phyloP scores from a whole-genome alignment of 2,113 vertebrate genomes.

The Agelaius tricolor region DNA sequence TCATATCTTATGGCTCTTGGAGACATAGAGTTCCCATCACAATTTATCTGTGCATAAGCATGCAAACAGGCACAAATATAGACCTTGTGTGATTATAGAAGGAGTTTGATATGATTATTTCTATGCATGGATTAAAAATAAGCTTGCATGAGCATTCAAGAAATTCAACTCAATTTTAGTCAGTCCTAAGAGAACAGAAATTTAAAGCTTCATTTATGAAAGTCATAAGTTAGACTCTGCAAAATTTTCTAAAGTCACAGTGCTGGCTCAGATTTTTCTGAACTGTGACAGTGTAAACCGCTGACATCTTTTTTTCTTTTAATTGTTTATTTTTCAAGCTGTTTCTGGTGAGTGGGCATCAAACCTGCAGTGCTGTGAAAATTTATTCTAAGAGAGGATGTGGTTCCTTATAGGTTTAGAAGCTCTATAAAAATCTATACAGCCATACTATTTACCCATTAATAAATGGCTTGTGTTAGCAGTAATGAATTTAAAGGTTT shows the following conservation, averaged over 20 bases:
- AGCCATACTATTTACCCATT: slow-evolving; percentile 16
- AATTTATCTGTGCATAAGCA: slow-evolving; percentile 8
- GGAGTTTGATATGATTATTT: slow-evolving; percentile 37
- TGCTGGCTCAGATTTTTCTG: slow-evolving; percentile 50
- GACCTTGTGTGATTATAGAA: background rate
- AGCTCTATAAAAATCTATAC: slow-evolving; percentile 24
- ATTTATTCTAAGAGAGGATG: slow-evolving; percentile 33
- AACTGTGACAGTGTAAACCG: slow-evolving; percentile 30
- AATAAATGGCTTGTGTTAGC: slow-evolving; percentile 49
- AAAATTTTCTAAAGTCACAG: slow-evolving; percentile 42
- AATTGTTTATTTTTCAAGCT: slow-evolving; percentile 52
- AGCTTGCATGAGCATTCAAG: slow-evolving; percentile 39
- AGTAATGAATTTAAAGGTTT: slow-evolving; percentile 50
- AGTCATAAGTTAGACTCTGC: slow-evolving; percentile 31
- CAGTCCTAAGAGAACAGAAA: slow-evolving; percentile 35
- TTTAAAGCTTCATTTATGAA: slow-evolving; percentile 47
- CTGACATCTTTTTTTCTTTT: slow-evolving; percentile 46
- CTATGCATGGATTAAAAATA: slow-evolving; percentile 44
- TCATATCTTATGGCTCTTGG: background rate
- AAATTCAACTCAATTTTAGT: slow-evolving; percentile 48
- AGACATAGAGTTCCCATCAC: background rate
- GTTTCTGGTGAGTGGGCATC: slow-evolving; percentile 49
- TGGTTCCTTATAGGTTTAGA: slow-evolving; percentile 28
- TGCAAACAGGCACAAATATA: slow-evolving; percentile 17
- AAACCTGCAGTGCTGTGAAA: slow-evolving; percentile 27